These are phyloP conservation scores for Temnothorax curvispinosus DNA, from an alignment of 1,140 invertebrate genomes.

Conservation along the genomic window DNA sequence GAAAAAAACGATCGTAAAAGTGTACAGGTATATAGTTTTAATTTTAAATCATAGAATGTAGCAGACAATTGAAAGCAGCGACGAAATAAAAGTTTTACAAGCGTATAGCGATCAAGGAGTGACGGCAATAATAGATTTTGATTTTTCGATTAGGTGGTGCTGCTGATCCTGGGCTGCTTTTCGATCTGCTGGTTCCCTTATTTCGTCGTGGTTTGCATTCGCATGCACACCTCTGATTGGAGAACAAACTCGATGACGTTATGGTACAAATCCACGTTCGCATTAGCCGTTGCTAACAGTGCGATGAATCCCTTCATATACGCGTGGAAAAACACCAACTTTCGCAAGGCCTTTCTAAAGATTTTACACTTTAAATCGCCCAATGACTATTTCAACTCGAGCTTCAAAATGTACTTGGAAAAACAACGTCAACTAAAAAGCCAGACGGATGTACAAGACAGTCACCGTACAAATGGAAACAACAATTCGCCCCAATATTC, in stretches of 20 bases:
- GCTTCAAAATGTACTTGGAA: slow-evolving; percentile 45
- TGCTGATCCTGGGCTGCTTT: slow-evolving; percentile 46
- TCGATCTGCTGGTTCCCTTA: slow-evolving; percentile 45
- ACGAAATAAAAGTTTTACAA: not conserved
- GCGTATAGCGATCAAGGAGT: not conserved
- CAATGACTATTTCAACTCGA: slow-evolving; percentile 76
- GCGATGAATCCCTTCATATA: slow-evolving; percentile 92
- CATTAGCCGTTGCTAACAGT: slow-evolving; percentile 91
- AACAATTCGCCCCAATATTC: not conserved
- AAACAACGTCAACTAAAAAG: not conserved
- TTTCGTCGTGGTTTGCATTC: not conserved
- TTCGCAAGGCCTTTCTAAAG: slow-evolving; percentile 89
- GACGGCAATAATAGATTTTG: not conserved
- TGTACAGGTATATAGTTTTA: slow-evolving; percentile 7
- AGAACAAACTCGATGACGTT: not conserved
- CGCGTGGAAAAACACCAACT: slow-evolving; percentile 92
- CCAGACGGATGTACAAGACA: not conserved
- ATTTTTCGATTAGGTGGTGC: slow-evolving; percentile 23
- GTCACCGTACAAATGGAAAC: not conserved
- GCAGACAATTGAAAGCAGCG: not conserved
- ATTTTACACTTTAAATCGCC: slow-evolving; percentile 88
- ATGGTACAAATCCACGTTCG: slow-evolving; percentile 15
- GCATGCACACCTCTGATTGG: not conserved
- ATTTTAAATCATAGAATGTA: not conserved
- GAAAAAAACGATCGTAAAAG: slow-evolving; percentile 35